Percentiles rank a stretch among this genome's conserved stretches.
Evolutionary conservation across 2,797 vertebrate species (phyloP).

Genomic region (Takifugu rubripes): DNA sequence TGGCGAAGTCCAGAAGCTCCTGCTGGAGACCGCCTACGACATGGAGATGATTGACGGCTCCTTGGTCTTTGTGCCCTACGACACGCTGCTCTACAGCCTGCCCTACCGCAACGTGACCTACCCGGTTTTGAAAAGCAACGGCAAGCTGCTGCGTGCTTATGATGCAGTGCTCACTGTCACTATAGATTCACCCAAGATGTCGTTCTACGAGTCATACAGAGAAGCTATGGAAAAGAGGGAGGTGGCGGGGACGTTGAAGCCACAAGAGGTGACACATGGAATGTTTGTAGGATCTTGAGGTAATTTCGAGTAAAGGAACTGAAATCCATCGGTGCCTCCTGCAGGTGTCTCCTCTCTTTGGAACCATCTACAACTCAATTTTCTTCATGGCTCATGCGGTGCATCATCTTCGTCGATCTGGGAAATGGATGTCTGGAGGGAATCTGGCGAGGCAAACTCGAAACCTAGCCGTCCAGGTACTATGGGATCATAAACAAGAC

Average conservation of each 20-base stretch:
- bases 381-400: constrained; percentile 77
- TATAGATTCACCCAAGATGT: constrained; percentile 65
- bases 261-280: constrained; percentile 62
- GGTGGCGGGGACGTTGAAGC: constrained; percentile 59
- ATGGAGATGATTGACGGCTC: constrained; percentile 78
- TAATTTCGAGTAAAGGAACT: not conserved
- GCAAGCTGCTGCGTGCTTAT: constrained; percentile 76
- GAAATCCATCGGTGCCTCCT: not conserved
- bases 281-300: not conserved
- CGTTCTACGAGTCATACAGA: constrained; percentile 75
- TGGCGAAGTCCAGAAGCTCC: constrained; percentile 67
- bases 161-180: constrained; percentile 81
- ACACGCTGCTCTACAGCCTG: constrained; percentile 81
- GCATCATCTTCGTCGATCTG: constrained; percentile 49
- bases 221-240: constrained; percentile 73
- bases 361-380: constrained; percentile 81
- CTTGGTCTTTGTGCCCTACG: constrained; percentile 79
- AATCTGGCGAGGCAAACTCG: constrained; percentile 65
- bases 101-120: constrained; percentile 71
- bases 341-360: constrained; percentile 81
- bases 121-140: constrained; percentile 62
- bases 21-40: constrained; percentile 79
- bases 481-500: not conserved
- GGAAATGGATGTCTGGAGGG: constrained; percentile 71
- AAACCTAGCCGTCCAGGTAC: constrained; percentile 70